phyloP scores from a whole-genome alignment of 1,140 invertebrate genomes.

The Centruroides vittatus region DNA sequence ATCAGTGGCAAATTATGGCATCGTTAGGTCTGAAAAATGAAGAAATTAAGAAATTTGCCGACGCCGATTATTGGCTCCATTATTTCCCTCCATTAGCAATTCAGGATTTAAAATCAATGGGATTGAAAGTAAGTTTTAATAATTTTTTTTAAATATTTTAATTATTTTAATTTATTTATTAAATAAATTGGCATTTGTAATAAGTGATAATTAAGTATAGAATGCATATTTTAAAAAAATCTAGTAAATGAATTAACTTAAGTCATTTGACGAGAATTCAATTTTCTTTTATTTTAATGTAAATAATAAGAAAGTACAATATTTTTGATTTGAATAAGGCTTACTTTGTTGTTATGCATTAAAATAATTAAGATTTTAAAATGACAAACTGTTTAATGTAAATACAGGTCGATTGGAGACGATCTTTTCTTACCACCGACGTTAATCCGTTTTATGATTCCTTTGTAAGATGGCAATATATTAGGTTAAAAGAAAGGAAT shows the following conservation, averaged over 20 bases:
- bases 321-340: too few relatives aligned
- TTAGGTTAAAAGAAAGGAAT: slow-evolving; percentile 66
- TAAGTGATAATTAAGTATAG: neutral
- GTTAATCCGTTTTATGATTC: slow-evolving; percentile 96
- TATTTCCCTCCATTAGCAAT: slow-evolving; percentile 90
- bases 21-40: slow-evolving; percentile 74
- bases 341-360: too few relatives aligned
- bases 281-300: too few relatives aligned
- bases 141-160: slow-evolving; percentile 12
- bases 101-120: slow-evolving; percentile 72
- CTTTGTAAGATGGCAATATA: slow-evolving; percentile 94
- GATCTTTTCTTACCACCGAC: slow-evolving; percentile 96
- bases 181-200: slow-evolving; percentile 8
- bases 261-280: too few relatives aligned
- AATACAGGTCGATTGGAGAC: slow-evolving; percentile 83
- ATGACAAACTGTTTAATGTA: neutral
- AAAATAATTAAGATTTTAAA: too few relatives aligned
- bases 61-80: slow-evolving; percentile 80
- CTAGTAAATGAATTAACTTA: too few relatives aligned
- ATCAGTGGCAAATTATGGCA: slow-evolving; percentile 99
- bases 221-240: neutral
- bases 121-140: slow-evolving; percentile 56
- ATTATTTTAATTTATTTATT: neutral
- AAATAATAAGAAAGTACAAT: neutral
- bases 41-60: slow-evolving; percentile 86